Conservation (phyloP, 2,888 invertebrate genomes). For the Trissolcus japonicus region DNA sequence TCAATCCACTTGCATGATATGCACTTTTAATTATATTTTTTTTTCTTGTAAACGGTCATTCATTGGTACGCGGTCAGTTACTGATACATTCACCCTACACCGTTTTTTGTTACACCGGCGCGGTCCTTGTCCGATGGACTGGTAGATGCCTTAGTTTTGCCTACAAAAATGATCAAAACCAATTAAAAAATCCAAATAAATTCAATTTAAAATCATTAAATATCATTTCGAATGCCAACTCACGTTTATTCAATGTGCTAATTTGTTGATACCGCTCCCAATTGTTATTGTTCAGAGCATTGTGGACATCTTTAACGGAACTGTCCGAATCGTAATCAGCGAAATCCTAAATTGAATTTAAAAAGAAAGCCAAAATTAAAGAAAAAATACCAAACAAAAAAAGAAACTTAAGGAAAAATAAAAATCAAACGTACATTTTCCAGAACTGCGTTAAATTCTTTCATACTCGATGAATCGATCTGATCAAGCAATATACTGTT, state of each 20-base stretch:
- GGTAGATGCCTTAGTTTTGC: not conserved
- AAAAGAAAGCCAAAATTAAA: not conserved
- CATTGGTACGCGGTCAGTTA: no score
- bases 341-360: conserved; percentile 13
- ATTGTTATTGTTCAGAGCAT: conserved; percentile 62
- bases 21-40: no score
- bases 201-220: no score
- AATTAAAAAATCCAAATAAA: not conserved
- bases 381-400: no score
- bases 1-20: no score
- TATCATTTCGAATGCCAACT: not conserved
- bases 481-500: not conserved
- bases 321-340: conserved; percentile 55
- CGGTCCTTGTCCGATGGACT: not conserved
- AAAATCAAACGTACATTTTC: conserved; percentile 42
- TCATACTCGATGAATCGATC: conserved; percentile 56
- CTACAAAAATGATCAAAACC: not conserved
- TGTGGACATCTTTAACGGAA: conserved; percentile 61
- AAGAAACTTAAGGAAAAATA: not conserved
- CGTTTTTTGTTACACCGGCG: no score
- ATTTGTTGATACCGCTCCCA: conserved; percentile 64
- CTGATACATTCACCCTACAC: no score
- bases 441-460: conserved; percentile 62
- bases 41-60: no score
- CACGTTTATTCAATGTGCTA: conserved; percentile 40